These are phyloP conservation scores for Sinocyclocheilus rhinocerous DNA, from an alignment of 2,113 vertebrate genomes.

Conservation along the genomic window DNA sequence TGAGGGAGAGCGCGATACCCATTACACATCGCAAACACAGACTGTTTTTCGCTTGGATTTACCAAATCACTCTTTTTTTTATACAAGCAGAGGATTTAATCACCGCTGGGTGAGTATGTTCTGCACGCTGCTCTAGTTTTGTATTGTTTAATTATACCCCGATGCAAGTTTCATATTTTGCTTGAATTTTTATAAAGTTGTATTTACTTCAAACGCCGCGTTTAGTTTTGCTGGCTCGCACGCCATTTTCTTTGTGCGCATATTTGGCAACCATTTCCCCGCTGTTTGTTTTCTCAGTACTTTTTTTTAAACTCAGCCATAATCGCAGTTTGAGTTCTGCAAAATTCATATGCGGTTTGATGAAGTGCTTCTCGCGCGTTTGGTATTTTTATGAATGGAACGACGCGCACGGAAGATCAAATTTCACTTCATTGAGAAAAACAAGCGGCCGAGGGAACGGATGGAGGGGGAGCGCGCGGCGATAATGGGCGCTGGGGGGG, in stretches of 20 bases:
- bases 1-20: conserved; percentile 50
- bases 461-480: too few relatives aligned
- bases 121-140: neutral
- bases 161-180: neutral
- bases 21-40: conserved; percentile 52
- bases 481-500: too few relatives aligned
- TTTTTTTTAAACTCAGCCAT: neutral
- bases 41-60: conserved; percentile 35
- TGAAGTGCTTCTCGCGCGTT: conserved; percentile 6
- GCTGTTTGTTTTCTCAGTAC: conserved; percentile 31
- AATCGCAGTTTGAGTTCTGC: neutral
- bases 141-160: neutral
- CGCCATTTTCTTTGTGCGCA: conserved; percentile 75
- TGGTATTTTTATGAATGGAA: conserved; percentile 69
- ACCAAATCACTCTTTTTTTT: neutral
- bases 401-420: conserved; percentile 60
- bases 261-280: conserved; percentile 62
- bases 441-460: too few relatives aligned
- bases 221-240: conserved; percentile 52
- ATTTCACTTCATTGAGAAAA: conserved; percentile 81
- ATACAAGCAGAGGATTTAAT: conserved; percentile 21
- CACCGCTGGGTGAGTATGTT: conserved; percentile 45
- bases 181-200: conserved; percentile 45
- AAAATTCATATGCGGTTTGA: neutral
- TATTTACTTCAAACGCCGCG: neutral